Percentiles rank a stretch among this genome's conserved stretches.
Conservation (phyloP, 2,113 vertebrate genomes). For the Clinocottus analis region DNA sequence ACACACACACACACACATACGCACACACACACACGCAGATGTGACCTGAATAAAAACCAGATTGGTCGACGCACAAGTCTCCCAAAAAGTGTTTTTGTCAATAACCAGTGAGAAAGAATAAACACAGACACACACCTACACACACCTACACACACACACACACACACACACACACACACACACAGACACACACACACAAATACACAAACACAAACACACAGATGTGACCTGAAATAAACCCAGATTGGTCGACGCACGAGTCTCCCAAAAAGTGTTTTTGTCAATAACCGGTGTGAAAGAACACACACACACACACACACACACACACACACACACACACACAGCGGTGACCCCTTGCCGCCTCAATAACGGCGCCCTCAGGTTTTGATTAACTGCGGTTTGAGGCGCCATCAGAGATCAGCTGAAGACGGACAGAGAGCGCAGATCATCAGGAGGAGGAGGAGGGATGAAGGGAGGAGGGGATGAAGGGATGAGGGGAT, state of each 20-base stretch:
- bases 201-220: neutral
- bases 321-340: conserved; percentile 10
- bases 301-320: conserved; percentile 1
- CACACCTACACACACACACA: neutral
- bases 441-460: conserved; percentile 25
- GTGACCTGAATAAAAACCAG: conserved; percentile 53
- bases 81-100: conserved; percentile 40
- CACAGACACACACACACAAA: neutral
- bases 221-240: conserved; percentile 54
- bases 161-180: conserved; percentile 11
- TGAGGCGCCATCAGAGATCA: conserved; percentile 56
- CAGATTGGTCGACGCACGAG: conserved; percentile 8
- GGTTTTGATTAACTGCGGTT: conserved; percentile 68
- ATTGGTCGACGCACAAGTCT: conserved; percentile 16
- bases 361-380: conserved; percentile 61
- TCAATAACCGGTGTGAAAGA: conserved; percentile 39
- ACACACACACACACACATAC: neutral
- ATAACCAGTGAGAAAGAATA: conserved; percentile 34
- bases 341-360: conserved; percentile 46
- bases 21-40: conserved; percentile 1
- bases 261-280: conserved; percentile 36
- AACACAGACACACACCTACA: conserved; percentile 8
- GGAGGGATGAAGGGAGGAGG: neutral
- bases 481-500: neutral
- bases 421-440: conserved; percentile 36